Conservation (phyloP, 1,140 invertebrate species). For the Polyergus mexicanus region DNA sequence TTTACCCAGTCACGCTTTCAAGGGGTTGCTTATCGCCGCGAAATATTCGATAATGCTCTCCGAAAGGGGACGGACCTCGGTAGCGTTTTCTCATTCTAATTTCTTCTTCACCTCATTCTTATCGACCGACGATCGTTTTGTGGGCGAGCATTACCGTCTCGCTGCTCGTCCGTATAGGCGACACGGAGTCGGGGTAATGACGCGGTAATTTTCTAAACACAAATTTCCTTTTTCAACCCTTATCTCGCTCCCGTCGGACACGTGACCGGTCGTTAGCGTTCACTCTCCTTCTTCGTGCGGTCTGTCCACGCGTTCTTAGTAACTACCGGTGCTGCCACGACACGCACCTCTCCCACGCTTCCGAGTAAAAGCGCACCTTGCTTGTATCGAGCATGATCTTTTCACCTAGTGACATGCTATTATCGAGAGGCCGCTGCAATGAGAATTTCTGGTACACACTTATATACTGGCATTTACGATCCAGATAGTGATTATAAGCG, state of each 20-base stretch:
- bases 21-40: slow-evolving; percentile 71
- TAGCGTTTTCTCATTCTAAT: slow-evolving; percentile 67
- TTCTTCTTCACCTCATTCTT: slow-evolving; percentile 77
- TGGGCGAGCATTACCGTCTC: slow-evolving; percentile 72
- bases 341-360: slow-evolving; percentile 33
- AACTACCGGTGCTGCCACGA: slow-evolving; percentile 27
- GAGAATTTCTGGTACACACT: slow-evolving; percentile 9
- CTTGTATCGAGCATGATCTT: slow-evolving; percentile 55
- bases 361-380: slow-evolving; percentile 34
- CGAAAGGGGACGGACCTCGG: slow-evolving; percentile 7
- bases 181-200: slow-evolving; percentile 73
- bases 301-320: slow-evolving; percentile 58
- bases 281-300: slow-evolving; percentile 67
- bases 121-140: slow-evolving; percentile 71
- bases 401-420: slow-evolving; percentile 53
- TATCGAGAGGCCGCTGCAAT: not conserved
- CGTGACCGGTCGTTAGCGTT: slow-evolving; percentile 79
- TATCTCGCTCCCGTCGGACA: slow-evolving; percentile 73
- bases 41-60: slow-evolving; percentile 70
- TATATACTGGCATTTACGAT: not conserved
- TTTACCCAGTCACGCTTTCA: slow-evolving; percentile 73
- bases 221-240: slow-evolving; percentile 81
- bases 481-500: slow-evolving; percentile 22
- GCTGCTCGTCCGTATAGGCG: slow-evolving; percentile 43
- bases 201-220: slow-evolving; percentile 84